Evolutionary conservation across 2,797 vertebrate genomes (phyloP).

Genomic region (Echiichthys vipera): DNA sequence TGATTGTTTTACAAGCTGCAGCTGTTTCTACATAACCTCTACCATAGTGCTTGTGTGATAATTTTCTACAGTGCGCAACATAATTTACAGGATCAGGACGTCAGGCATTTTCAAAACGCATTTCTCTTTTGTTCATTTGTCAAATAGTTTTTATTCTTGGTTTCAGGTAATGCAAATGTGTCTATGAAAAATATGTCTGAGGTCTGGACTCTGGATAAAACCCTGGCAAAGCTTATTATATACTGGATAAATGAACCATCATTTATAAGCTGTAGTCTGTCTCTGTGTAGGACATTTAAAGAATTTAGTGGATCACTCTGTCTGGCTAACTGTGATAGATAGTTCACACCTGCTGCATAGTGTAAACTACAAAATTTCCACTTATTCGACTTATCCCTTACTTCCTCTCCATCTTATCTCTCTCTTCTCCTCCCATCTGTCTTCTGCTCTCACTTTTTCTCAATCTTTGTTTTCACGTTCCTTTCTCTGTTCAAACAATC

Average conservation of each 20-base stretch:
- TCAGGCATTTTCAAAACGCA: not conserved
- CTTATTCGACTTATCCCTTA: conserved; percentile 29
- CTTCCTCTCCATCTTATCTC: conserved; percentile 23
- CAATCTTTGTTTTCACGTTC: not conserved
- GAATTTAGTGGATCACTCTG: conserved; percentile 43
- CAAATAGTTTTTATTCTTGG: not conserved
- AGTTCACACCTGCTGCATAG: conserved; percentile 33
- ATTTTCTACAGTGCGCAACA: not conserved
- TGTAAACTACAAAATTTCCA: conserved; percentile 45
- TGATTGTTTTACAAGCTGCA: no score
- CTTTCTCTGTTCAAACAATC: not conserved
- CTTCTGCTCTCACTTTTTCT: not conserved
- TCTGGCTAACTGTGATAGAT: conserved; percentile 41
- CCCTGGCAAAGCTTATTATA: no score
- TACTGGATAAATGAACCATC: not conserved
- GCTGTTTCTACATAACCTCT: no score
- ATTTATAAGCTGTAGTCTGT: conserved; percentile 11
- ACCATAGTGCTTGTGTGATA: not conserved
- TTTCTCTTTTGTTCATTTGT: not conserved
- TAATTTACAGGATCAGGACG: not conserved
- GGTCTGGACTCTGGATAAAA: conserved; percentile 15
- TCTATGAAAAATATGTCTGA: conserved; percentile 14
- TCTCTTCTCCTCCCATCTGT: not conserved
- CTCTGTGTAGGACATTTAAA: conserved; percentile 36
- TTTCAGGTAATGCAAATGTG: conserved; percentile 17